Conservation (phyloP, 2,113 vertebrate genomes). For the Lasiurus borealis region DNA sequence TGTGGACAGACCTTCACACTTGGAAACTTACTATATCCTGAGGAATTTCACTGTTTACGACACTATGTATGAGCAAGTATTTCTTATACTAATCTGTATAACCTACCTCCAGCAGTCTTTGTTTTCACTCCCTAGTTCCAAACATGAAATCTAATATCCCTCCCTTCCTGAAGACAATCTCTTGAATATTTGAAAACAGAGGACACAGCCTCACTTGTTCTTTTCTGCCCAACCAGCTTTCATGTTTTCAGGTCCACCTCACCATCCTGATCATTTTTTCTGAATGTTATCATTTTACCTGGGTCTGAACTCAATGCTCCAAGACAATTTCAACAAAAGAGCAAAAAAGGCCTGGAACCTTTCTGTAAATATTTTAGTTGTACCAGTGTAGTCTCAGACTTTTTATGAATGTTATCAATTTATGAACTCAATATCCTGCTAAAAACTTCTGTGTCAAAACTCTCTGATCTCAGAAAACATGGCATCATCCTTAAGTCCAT, state of each 20-base stretch:
- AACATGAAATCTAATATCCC: background rate
- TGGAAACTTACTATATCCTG: background rate
- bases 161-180: background rate
- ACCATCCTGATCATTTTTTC: background rate
- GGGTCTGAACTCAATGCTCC: background rate
- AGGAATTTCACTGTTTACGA: slow-evolving; percentile 23
- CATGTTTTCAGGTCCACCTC: background rate
- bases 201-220: background rate
- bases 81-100: background rate
- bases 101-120: background rate
- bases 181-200: background rate
- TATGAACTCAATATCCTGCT: background rate
- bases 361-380: background rate
- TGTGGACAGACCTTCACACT: background rate
- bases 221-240: background rate
- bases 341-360: background rate
- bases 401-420: background rate
- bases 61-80: slow-evolving; percentile 1
- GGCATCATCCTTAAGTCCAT: background rate
- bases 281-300: slow-evolving; percentile 1
- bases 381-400: background rate
- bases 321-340: slow-evolving; percentile 31
- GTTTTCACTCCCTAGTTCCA: background rate
- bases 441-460: slow-evolving; percentile 12
- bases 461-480: slow-evolving; percentile 17